These are phyloP conservation scores for Brachylomia viminalis DNA, from an alignment of 2,888 invertebrate genomes.

Conservation along the genomic window DNA sequence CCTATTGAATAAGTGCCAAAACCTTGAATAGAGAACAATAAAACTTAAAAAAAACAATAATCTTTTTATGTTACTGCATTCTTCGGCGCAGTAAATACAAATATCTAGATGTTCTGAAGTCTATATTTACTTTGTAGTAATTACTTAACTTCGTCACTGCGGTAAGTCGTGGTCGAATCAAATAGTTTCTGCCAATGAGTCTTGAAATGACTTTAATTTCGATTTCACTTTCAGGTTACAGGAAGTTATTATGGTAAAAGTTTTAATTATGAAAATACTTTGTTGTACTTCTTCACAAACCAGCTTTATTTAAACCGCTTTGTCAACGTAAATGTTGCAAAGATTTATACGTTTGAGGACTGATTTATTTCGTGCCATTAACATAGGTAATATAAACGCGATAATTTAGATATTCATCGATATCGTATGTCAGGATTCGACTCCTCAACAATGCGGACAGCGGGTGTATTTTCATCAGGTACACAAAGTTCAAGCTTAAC, in stretches of 20 bases:
- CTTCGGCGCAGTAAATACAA: slow-evolving; percentile 7
- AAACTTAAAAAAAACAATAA: slow-evolving; percentile 6
- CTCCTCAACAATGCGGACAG: slow-evolving; percentile 80
- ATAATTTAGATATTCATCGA: slow-evolving; percentile 53
- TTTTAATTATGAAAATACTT: slow-evolving; percentile 30
- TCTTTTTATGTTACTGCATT: slow-evolving; percentile 17
- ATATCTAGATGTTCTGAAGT: slow-evolving; percentile 14
- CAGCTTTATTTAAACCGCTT: slow-evolving; percentile 1
- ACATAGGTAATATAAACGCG: neutral
- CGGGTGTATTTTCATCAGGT: slow-evolving; percentile 74
- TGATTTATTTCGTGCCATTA: slow-evolving; percentile 9
- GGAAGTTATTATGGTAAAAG: slow-evolving; percentile 40
- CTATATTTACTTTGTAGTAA: slow-evolving; percentile 31
- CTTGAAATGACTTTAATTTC: slow-evolving; percentile 40
- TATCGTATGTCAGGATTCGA: slow-evolving; percentile 70
- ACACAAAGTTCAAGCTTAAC: slow-evolving; percentile 81
- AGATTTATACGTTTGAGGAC: neutral
- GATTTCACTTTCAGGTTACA: slow-evolving; percentile 38
- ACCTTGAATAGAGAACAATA: slow-evolving; percentile 1
- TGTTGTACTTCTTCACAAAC: too few relatives aligned
- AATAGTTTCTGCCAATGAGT: slow-evolving; percentile 40
- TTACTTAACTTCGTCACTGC: slow-evolving; percentile 37
- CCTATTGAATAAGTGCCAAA: neutral
- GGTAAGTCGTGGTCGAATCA: slow-evolving; percentile 51
- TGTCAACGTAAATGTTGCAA: neutral